Evolutionary conservation across 1,140 invertebrate genomes (phyloP), one percentile per base, ranked within the genome.

Genomic region (Cardiocondyla obscurior): DNA sequence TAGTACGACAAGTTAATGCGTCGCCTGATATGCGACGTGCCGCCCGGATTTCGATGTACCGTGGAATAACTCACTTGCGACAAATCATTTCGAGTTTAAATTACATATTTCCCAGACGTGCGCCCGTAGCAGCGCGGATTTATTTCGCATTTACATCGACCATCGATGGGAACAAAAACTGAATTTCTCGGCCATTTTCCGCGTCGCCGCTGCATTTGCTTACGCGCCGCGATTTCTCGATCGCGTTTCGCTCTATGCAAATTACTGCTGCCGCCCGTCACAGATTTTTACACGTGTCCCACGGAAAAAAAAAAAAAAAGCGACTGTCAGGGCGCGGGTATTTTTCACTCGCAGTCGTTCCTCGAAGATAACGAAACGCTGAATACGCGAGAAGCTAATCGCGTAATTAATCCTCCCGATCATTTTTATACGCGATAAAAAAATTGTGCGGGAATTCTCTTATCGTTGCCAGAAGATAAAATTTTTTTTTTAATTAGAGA

Each of bases 1-100:
- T 84, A 84, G 82, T 81, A 81, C 82, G 82, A 84, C 82, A 84
- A 84, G 76, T 84, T 84, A 84, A 84, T 84, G 82, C 82, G 82
- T 60, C 76, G 74, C 67, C 82, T 84, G 82, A 84, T 84, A 81
- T 84, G 82, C 82, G 82, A 84, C 82, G 82, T 81, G 76, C 62
- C 60, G 60, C 42, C 16, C 82, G 82, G 77, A 77, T 84, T 81
- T 84, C 82, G 82, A 84, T 84, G 82, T 84, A 84, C 82, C 82
- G 57, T 81, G 82, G 82, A 81, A 84, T 81, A 81, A 84, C 82
- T 84, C 76, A 84, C 82, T 81, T 51, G 82, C 82, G 82, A 84
- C 82, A 84, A 84, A 84, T 84, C 76, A 84, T 84, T 84, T 77
- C 64, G 76, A 81, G 82, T 82, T 81, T 70, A 65, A 81, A 84